phyloP scores from a whole-genome alignment of 1,140 invertebrate genomes.

The Leptoteleia sp. region DNA sequence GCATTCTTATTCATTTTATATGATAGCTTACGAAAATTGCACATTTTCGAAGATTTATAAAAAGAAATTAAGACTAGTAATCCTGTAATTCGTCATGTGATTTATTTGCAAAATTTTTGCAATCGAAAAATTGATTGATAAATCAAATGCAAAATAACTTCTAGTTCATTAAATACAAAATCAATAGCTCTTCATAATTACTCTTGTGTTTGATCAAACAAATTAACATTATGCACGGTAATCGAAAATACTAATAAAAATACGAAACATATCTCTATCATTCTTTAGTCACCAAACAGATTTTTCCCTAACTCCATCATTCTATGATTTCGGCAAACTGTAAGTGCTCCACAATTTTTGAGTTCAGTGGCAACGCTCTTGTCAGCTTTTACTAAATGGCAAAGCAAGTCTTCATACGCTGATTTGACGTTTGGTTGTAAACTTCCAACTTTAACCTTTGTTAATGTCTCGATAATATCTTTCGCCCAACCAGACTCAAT shows the following conservation, averaged over 20 bases:
- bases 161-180: slow-evolving; percentile 42
- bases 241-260: slow-evolving; percentile 47
- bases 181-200: slow-evolving; percentile 26
- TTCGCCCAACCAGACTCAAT: slow-evolving; percentile 95
- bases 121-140: slow-evolving; percentile 15
- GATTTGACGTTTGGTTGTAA: slow-evolving; percentile 91
- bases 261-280: slow-evolving; percentile 21
- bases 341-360: slow-evolving; percentile 90
- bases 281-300: slow-evolving; percentile 89
- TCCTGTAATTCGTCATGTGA: slow-evolving; percentile 5
- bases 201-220: slow-evolving; percentile 17
- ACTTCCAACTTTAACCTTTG: slow-evolving; percentile 90
- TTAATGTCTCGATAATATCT: slow-evolving; percentile 90
- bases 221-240: slow-evolving; percentile 13
- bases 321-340: slow-evolving; percentile 91
- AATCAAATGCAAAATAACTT: slow-evolving; percentile 26
- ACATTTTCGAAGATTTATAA: too few species aligned
- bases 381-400: slow-evolving; percentile 91
- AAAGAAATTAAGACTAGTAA: too few species aligned
- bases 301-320: slow-evolving; percentile 94
- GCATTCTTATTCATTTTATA: slow-evolving; percentile 11
- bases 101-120: neutral
- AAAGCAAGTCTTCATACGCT: slow-evolving; percentile 94
- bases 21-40: too few species aligned
- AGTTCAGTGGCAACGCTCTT: slow-evolving; percentile 87